A percentile compares a stretch with the other conserved stretches of the same genome.
phyloP scores from a whole-genome alignment of 1,140 invertebrate genomes.

The Zaprionus davidi region DNA sequence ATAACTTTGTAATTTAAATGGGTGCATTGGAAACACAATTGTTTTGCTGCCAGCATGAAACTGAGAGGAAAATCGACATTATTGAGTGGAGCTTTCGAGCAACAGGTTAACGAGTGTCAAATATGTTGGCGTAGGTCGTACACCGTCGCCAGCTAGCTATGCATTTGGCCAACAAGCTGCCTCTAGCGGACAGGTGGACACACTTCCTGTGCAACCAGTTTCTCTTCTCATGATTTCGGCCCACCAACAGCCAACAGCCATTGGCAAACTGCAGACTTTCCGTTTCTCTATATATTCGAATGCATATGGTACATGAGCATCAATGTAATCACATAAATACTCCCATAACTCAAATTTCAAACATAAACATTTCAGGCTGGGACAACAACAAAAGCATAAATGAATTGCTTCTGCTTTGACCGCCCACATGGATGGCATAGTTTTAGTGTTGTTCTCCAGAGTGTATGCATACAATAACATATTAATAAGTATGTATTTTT shows the following conservation, averaged over 20 bases:
- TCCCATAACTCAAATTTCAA: slow-evolving; percentile 65
- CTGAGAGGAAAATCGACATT: slow-evolving; percentile 3
- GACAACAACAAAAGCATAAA: slow-evolving; percentile 43
- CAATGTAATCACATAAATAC: slow-evolving; percentile 12
- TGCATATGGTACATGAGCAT: not conserved
- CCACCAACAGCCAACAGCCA: slow-evolving; percentile 20
- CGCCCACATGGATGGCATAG: slow-evolving; percentile 67
- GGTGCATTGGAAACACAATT: not conserved
- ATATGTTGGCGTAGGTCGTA: slow-evolving; percentile 73
- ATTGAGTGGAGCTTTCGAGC: slow-evolving; percentile 27
- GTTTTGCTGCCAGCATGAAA: not conserved
- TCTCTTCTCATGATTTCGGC: slow-evolving; percentile 44
- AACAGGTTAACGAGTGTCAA: slow-evolving; percentile 47
- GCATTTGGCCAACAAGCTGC: slow-evolving; percentile 64
- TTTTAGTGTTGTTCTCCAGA: slow-evolving; percentile 31
- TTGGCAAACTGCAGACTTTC: slow-evolving; percentile 17
- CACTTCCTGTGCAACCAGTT: slow-evolving; percentile 63
- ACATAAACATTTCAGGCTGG: slow-evolving; percentile 57
- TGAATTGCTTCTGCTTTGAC: slow-evolving; percentile 49
- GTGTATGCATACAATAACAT: slow-evolving; percentile 19
- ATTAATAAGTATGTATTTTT: slow-evolving; percentile 22
- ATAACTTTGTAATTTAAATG: not conserved
- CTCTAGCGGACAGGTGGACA: slow-evolving; percentile 23
- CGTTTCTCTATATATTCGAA: slow-evolving; percentile 11
- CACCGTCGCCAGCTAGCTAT: slow-evolving; percentile 62